Base-by-base conservation (phyloP, 2,797 vertebrate genomes). In the Lindbergichthys nudifrons region DNA sequence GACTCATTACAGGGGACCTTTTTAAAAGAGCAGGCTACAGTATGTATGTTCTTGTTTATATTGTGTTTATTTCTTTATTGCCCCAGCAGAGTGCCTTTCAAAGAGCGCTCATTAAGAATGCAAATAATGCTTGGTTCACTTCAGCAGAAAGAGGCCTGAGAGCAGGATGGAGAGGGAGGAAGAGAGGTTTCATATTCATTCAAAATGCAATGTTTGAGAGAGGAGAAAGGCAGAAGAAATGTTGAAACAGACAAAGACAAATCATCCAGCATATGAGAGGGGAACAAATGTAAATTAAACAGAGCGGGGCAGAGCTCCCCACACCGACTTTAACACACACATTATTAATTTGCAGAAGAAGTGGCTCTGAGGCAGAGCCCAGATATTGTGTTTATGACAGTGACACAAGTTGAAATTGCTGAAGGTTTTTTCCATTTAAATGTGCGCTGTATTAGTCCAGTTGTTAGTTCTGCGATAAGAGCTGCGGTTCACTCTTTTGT, bases 71-170 rank as follows among this genome's bases (percentile, higher is more conserved):
- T 59, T 52, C 58, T 53, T 53, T 51, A 54, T 77, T 58, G 19
- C 73, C 43, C 19, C 47, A 75, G 70, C 60, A 65, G 52, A 80
- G 61, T 68, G 69, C 63, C 58, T 82, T 74, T 87, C 43, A 81
- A 79, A 78, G 50, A 71, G 68, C 12, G 1, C 73, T 82, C 76
- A 82, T 87, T 88, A 86, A 57, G 62, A 87, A 89, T 88, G 82
- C 77, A 88, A 88, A 88, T 86, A 70, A 81, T 53, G 79, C 79
- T 54, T 18, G n/a, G 66, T 79, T 82, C 21, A 75, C 68, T 87
- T 73, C 62, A 75, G 80, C 75, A 64, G 74, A 56, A 47, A 21
- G 36, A 66, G 46, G 65, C 74, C 73, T 63, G 45, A 75, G 42
- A 75, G 67, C 43, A 36, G n/a, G 72, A 59, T 10, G 36, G 53